A percentile compares a stretch with the other conserved stretches of the same genome.
Evolutionary conservation across 1,140 invertebrate species (phyloP).

Genomic region (Megalonaias nervosa): DNA sequence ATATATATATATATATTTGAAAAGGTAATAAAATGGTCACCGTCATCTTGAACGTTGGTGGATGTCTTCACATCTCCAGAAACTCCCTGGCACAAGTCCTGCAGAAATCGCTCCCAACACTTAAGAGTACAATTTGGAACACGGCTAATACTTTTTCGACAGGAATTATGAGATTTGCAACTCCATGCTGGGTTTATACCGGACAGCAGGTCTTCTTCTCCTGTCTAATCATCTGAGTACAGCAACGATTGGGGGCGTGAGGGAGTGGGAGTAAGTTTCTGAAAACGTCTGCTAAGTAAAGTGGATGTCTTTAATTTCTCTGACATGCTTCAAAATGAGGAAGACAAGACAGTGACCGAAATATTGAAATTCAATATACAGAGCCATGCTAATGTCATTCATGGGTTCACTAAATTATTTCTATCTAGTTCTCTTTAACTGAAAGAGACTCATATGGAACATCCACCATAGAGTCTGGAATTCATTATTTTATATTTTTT

Average conservation of each 20-base stretch:
- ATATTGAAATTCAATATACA: background rate
- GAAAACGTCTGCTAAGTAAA: constrained; percentile 37
- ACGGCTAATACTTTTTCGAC: constrained; percentile 99
- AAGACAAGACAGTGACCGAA: constrained; percentile 7
- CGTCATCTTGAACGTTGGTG: too few species aligned
- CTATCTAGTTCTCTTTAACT: background rate
- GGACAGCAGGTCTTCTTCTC: constrained; percentile 92
- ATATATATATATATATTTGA: too few species aligned
- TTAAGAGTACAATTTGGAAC: constrained; percentile 59
- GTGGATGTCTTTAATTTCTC: constrained; percentile 50
- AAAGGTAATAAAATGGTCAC: too few species aligned
- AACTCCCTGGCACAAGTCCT: too few species aligned
- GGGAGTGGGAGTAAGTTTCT: constrained; percentile 57
- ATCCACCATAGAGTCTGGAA: too few species aligned
- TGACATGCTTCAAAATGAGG: constrained; percentile 37
- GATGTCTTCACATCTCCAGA: too few species aligned
- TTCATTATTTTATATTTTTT: too few species aligned
- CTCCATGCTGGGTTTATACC: constrained; percentile 96
- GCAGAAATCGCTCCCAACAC: too few species aligned
- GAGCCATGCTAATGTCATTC: background rate
- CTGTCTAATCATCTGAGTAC: constrained; percentile 97
- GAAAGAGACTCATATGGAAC: too few species aligned
- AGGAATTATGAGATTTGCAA: constrained; percentile 95
- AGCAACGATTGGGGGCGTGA: constrained; percentile 45
- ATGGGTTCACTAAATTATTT: background rate